Conservation (phyloP, 2,113 vertebrate species). For the Thinocorus orbignyianus region DNA sequence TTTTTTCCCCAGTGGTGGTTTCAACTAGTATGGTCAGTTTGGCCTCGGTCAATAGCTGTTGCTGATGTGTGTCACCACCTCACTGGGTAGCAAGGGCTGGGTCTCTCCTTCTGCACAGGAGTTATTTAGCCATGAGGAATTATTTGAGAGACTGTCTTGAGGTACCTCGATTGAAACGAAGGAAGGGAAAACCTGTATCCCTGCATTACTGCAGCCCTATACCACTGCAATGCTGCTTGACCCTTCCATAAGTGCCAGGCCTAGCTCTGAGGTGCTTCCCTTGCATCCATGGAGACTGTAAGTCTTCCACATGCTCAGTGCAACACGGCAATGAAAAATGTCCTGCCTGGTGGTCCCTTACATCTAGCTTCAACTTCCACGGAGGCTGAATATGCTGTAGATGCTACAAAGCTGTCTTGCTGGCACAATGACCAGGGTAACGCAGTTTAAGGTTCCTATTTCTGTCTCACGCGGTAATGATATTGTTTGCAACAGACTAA, state of each 20-base stretch:
- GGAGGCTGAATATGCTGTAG: background rate
- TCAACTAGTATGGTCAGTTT: background rate
- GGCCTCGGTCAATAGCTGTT: background rate
- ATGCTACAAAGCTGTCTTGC: background rate
- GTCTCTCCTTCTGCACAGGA: background rate
- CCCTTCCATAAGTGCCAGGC: background rate
- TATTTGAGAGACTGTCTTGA: background rate
- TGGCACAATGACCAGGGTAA: background rate
- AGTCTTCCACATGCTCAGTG: background rate
- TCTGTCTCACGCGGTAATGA: background rate
- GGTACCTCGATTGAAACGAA: background rate
- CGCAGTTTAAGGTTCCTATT: background rate
- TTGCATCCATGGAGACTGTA: background rate
- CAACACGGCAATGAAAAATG: background rate
- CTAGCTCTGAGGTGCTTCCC: background rate
- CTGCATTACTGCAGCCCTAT: background rate
- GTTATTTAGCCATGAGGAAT: background rate
- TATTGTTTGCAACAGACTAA: background rate
- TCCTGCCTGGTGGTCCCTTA: background rate
- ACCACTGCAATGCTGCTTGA: background rate
- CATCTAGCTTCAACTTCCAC: background rate
- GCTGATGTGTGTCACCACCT: background rate
- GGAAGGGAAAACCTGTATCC: background rate
- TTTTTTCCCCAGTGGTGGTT: background rate
- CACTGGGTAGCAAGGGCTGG: accelerated